Evolutionary conservation across 2,888 invertebrate species (phyloP).

Genomic region (Lasioglossum vierecki): DNA sequence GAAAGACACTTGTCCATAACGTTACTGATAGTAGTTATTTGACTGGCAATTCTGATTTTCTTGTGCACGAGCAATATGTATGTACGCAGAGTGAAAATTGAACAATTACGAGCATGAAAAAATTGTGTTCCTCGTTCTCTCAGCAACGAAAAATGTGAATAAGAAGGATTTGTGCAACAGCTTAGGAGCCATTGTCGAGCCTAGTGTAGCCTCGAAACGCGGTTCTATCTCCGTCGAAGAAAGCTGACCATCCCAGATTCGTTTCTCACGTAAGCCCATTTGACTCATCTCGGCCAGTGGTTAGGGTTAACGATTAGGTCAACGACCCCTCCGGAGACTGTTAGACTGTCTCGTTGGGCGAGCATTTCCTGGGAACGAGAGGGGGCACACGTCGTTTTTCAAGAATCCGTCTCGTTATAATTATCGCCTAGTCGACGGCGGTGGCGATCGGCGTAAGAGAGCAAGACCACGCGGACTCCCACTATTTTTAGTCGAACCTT

Average conservation of each 20-base stretch:
- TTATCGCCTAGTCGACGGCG: conserved; percentile 20
- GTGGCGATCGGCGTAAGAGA: conserved; percentile 14
- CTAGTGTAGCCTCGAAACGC: neutral
- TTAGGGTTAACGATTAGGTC: conserved; percentile 16
- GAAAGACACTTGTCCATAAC: too few relatives aligned
- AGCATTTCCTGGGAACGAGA: neutral
- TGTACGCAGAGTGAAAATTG: too few relatives aligned
- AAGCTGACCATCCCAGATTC: neutral
- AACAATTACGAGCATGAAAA: neutral
- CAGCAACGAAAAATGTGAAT: neutral
- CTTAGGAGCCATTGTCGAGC: neutral
- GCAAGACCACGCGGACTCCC: conserved; percentile 5
- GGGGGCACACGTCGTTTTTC: conserved; percentile 12
- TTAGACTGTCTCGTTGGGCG: neutral
- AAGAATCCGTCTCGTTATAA: conserved; percentile 44
- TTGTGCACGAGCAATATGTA: too few relatives aligned
- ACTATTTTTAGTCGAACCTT: conserved; percentile 62
- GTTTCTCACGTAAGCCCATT: conserved; percentile 18
- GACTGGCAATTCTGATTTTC: too few relatives aligned
- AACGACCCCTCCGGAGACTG: neutral
- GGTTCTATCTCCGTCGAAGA: neutral
- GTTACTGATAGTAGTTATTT: too few relatives aligned
- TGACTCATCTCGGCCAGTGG: conserved; percentile 9
- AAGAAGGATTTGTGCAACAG: neutral
- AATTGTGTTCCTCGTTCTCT: too few relatives aligned